Base-by-base conservation (phyloP, 2,113 vertebrate genomes). In the Rhegmatorhina hoffmannsi region DNA sequence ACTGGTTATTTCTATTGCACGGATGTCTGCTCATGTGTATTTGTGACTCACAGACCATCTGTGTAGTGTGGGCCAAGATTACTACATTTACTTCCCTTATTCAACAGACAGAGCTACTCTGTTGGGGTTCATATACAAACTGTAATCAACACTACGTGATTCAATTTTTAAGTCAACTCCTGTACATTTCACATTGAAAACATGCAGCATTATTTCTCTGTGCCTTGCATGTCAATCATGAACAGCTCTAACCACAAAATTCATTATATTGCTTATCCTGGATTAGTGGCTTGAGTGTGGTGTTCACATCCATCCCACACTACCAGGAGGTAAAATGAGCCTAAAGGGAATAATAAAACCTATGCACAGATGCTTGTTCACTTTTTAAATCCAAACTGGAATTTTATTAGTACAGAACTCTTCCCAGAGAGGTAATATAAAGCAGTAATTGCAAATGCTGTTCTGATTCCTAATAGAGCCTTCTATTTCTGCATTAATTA, bases 1-100 rank as follows among this genome's bases (percentile, higher is more conserved):
- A 55, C 60, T 82, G 43, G 56, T n/a, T 44, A 33, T 85, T 95
- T 82, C 79, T 84, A 74, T 79, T 73, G 64, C 79, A 92, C 70
- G 95, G 66, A 92, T 75, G 93, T 94, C 94, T 93, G 75, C 40
- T 93, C 80, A 94, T 72, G 34, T 92, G 89, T 85, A 86, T 87
- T 84, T 89, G 77, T 96, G 90, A 96, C 78, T 95, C 93, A 96
- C 50, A 95, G 76, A 91, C 87, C 91, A 94, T 92, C 96, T 95
- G 92, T 89, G 64, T 55, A 81, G 78, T 26, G 76, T 66, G 73
- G 94, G 77, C 89, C 94, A 94, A 92, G 84, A 95, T 81, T 85
- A 95, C 77, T 80, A 92, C 77, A 86, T 96, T 95, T 94, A 83
- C 70, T 91, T 92, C 90, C 73, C 82, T 82, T 70, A 79, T 66